Percentiles rank a stretch among this genome's conserved stretches.
Conservation (phyloP, 2,888 invertebrate genomes). For the Phytoseiulus persimilis region DNA sequence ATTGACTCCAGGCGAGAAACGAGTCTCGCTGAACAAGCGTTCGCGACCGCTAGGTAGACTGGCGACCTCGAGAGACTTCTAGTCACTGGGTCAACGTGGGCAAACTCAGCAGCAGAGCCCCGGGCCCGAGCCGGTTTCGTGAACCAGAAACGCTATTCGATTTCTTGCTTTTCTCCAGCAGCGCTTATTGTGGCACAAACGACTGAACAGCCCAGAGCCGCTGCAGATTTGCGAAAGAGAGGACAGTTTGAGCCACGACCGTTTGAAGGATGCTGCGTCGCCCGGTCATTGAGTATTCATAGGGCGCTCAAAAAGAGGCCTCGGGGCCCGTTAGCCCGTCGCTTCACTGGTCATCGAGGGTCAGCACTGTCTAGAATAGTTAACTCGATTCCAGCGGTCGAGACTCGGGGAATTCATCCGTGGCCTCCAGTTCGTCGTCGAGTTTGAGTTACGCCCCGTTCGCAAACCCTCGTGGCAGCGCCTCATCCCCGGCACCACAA, state of each 20-base stretch:
- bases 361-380: not conserved
- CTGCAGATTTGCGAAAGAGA: too few species aligned
- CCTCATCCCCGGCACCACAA: not conserved
- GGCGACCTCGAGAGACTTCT: not conserved
- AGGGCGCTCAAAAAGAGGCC: not conserved
- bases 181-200: not conserved
- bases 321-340: not conserved
- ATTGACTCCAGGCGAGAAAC: not conserved
- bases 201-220: not conserved
- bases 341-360: not conserved
- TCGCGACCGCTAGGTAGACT: not conserved
- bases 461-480: not conserved
- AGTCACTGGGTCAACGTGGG: not conserved
- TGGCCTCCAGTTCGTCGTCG: constrained; percentile 27
- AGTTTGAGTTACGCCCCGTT: constrained; percentile 25
- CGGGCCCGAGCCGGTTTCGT: not conserved
- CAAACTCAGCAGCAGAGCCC: not conserved
- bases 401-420: constrained; percentile 26
- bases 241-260: not conserved
- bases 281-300: not conserved
- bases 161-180: not conserved
- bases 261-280: not conserved
- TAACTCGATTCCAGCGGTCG: not conserved
- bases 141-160: not conserved
- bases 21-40: not conserved